These are phyloP conservation scores for Ormyrus pomaceus DNA, from an alignment of 2,888 invertebrate genomes.

Conservation along the genomic window DNA sequence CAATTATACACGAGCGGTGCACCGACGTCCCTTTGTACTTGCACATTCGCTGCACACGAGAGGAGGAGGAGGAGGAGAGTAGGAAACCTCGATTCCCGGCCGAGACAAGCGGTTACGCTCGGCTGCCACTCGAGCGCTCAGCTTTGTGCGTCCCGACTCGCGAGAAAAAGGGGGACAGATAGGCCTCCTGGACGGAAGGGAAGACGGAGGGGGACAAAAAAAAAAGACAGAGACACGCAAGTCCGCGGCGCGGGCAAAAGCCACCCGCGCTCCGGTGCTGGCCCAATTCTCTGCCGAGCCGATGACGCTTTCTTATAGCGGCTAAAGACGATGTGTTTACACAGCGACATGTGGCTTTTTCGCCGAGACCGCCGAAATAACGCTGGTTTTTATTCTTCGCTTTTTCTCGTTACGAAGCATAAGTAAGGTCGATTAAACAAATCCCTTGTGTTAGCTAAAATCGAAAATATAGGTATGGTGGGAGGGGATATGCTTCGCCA, in stretches of 20 bases:
- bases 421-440: too few relatives aligned
- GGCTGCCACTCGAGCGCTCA: conserved; percentile 60
- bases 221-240: not conserved
- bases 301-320: too few relatives aligned
- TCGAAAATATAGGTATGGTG: too few relatives aligned
- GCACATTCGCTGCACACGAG: not conserved
- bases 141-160: conserved; percentile 45
- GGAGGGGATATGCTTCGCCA: too few relatives aligned
- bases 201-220: not conserved
- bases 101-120: conserved; percentile 61
- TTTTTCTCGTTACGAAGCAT: too few relatives aligned
- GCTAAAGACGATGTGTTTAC: too few relatives aligned
- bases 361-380: too few relatives aligned
- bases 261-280: not conserved
- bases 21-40: not conserved
- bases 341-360: too few relatives aligned
- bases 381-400: too few relatives aligned
- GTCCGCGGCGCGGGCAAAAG: not conserved
- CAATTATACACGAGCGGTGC: conserved; percentile 40
- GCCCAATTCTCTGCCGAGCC: too few relatives aligned
- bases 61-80: not conserved
- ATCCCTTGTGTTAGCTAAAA: too few relatives aligned
- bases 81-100: conserved; percentile 43
- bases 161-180: not conserved
- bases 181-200: not conserved